Evolutionary conservation across 1,140 invertebrate species (phyloP).

Genomic region (Holotrichia oblita): DNA sequence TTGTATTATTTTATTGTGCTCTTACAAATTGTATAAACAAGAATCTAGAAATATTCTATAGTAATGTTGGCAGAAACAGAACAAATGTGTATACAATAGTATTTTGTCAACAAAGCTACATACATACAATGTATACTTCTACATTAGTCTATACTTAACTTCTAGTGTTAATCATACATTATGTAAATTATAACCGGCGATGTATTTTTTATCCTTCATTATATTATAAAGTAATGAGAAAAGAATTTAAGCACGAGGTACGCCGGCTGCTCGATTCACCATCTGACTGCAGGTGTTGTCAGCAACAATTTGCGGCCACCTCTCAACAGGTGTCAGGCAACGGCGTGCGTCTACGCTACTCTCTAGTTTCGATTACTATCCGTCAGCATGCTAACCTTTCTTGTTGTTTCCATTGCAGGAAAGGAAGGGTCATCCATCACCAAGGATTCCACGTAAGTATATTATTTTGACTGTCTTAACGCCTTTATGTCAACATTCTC

Average conservation of each 20-base stretch:
- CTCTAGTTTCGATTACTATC: not conserved
- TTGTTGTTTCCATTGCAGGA: not conserved
- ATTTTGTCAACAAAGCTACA: too few relatives aligned
- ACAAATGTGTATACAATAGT: too few relatives aligned
- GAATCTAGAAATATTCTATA: too few relatives aligned
- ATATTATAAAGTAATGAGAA: not conserved
- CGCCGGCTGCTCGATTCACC: not conserved
- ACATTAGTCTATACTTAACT: too few relatives aligned
- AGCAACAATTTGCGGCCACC: slow-evolving; percentile 4
- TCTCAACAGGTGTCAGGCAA: slow-evolving; percentile 5
- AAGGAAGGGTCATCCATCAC: slow-evolving; percentile 6
- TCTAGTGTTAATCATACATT: too few relatives aligned
- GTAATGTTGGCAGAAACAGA: too few relatives aligned
- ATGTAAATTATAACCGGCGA: too few relatives aligned
- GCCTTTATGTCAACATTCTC: slow-evolving; percentile 1
- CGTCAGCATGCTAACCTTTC: not conserved
- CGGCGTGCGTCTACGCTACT: not conserved
- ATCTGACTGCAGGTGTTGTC: slow-evolving; percentile 10
- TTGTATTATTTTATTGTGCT: too few relatives aligned
- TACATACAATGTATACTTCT: too few relatives aligned
- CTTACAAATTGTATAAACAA: too few relatives aligned
- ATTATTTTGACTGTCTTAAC: not conserved
- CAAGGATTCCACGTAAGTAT: slow-evolving; percentile 16
- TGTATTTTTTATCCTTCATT: not conserved
- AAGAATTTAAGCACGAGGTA: not conserved